Evolutionary conservation across 2,113 vertebrate genomes (phyloP).

Genomic region (Calidris pugnax): DNA sequence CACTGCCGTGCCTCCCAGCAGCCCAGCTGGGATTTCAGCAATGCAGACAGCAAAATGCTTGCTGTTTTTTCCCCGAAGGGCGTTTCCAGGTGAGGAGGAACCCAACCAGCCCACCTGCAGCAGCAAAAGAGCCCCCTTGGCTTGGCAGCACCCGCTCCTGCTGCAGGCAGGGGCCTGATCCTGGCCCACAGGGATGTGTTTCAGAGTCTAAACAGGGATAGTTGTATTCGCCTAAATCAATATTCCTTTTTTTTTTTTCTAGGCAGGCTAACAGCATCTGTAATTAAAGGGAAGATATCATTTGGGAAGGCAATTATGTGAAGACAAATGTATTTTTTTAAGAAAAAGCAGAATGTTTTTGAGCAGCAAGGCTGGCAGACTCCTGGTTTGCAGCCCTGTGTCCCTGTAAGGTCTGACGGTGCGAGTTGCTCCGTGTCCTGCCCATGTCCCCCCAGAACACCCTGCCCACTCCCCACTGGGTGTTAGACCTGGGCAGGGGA

Average conservation of each 20-base stretch:
- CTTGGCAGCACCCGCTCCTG: fast-evolving
- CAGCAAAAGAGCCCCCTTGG: not conserved
- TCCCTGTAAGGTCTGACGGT: fast-evolving
- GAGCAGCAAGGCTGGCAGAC: not conserved
- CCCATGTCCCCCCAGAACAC: not conserved
- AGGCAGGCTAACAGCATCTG: not conserved
- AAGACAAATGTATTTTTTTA: not conserved
- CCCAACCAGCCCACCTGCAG: fast-evolving
- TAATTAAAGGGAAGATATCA: not conserved
- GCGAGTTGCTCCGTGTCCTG: fast-evolving
- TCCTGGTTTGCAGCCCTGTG: fast-evolving
- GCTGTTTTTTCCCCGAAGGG: not conserved
- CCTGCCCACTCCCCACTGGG: fast-evolving
- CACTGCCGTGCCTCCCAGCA: not conserved
- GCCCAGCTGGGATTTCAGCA: not conserved
- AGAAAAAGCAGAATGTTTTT: fast-evolving
- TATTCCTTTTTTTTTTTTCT: not conserved
- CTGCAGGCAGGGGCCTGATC: not conserved
- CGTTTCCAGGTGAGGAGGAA: not conserved
- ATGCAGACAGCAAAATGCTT: fast-evolving
- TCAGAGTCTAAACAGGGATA: not conserved
- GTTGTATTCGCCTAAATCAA: not conserved
- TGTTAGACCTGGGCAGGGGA: not conserved
- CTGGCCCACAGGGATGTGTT: not conserved
- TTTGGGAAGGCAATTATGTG: not conserved